Conservation (phyloP, 2,113 vertebrate species). For the Brachyhypopomus occidentalis region DNA sequence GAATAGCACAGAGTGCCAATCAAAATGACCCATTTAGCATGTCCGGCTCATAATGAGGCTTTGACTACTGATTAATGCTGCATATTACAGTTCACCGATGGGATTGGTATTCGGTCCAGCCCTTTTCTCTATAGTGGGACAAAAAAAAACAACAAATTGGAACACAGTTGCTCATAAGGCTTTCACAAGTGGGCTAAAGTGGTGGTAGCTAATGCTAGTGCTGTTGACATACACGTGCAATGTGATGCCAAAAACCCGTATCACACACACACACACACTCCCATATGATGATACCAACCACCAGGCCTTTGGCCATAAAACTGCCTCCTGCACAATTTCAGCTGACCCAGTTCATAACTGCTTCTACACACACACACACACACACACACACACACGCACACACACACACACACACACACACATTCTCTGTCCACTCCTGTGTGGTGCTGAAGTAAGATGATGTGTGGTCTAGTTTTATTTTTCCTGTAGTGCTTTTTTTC, state of each 20-base stretch:
- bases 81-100: not conserved
- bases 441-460: not conserved
- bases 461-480: not conserved
- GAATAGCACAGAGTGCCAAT: constrained; percentile 8
- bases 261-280: not conserved
- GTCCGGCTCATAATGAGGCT: constrained; percentile 32
- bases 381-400: constrained; percentile 17
- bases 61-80: constrained; percentile 8
- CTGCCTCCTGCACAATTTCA: constrained; percentile 19
- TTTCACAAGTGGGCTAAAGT: constrained; percentile 9
- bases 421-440: not conserved
- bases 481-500: not conserved
- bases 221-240: not conserved
- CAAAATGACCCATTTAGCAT: constrained; percentile 26
- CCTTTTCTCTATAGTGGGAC: constrained; percentile 2
- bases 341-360: constrained; percentile 31
- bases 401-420: constrained; percentile 21
- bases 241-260: not conserved
- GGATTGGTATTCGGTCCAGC: not conserved
- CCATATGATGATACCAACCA: constrained; percentile 23
- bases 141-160: not conserved
- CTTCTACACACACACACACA: constrained; percentile 16
- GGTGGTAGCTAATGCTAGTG: constrained; percentile 22
- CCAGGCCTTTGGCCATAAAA: not conserved
- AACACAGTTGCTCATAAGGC: constrained; percentile 3